Base-by-base conservation (phyloP, 2,888 invertebrate species). In the Dryobotodes eremita region DNA sequence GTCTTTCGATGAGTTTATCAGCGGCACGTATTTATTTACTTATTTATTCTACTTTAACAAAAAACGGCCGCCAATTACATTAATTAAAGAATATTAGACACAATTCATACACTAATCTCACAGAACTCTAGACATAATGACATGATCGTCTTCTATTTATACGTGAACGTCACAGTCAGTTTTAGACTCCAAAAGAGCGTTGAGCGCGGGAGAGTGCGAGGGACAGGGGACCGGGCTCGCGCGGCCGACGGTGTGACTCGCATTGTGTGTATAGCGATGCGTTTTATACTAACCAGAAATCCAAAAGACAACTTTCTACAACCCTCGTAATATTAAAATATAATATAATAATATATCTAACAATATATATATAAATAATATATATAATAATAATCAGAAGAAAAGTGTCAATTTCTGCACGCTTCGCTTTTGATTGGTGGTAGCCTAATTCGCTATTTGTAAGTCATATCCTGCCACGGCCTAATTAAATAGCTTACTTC, bases 401-500 rank as follows among this genome's bases (percentile, higher is more conserved):
- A 3, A 65, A 46, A 46, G 6, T 64, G 4, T 10, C n/a, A 0
- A 46, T 15, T 3, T 20, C 26, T 42, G 15, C 17, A n/a, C 7
- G 36, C 17, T 70, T 10, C 3, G 1, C 15, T 53, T 17, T 59
- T n/a, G 17, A 61, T 61, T n/a, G 1, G 17, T 59, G 2, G 6
- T n/a, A 36, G 17, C 6, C 23, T 17, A n/a, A 17, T 69, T 17
- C 1, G 31, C 26, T 17, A 26, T 59, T 48, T 31, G 53, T 80
- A 46, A 77, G 61, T 71, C 66, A 48, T 71, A 83, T 73, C 1
- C 13, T 31, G 57, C 79, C 64, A 74, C 64, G 80, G 64, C 73
- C 61, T 74, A 23, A 65, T 74, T 84, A 15, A 66, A 87, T 53
- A 64, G 62, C 76, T 75, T 78, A 71, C 68, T 71, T 77, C 57